phyloP scores from a whole-genome alignment of 2,113 vertebrate species.

The Cyanoliseus patagonus region DNA sequence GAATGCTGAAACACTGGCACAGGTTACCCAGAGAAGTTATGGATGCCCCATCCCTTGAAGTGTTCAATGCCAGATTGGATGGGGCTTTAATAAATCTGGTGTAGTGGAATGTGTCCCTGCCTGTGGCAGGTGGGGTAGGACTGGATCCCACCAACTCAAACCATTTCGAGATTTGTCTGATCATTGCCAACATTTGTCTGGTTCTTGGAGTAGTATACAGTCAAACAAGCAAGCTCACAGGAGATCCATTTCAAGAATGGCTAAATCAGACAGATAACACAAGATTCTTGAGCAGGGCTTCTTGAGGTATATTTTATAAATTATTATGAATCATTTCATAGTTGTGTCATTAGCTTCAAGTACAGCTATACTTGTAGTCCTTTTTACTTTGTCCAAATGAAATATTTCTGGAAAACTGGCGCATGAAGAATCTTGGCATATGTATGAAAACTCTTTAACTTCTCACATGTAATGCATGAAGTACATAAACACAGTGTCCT shows the following conservation, averaged over 20 bases:
- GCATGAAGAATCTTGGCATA: background rate
- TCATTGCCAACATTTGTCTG: background rate
- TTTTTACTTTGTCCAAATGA: background rate
- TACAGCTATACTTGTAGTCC: background rate
- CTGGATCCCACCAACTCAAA: background rate
- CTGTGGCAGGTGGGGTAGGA: background rate
- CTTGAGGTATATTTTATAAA: background rate
- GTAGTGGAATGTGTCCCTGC: background rate
- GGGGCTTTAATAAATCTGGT: background rate
- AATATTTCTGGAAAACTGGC: background rate
- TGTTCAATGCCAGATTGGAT: background rate
- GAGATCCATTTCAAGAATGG: background rate
- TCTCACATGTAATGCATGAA: background rate
- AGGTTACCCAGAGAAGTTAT: background rate
- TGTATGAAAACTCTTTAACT: background rate
- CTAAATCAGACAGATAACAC: background rate
- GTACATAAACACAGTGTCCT: background rate
- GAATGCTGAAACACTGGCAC: background rate
- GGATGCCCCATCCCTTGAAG: background rate
- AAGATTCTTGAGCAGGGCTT: background rate
- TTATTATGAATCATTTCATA: background rate
- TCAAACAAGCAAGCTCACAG: background rate
- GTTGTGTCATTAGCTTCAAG: background rate
- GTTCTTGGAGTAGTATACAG: background rate
- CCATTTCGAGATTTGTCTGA: background rate